A percentile compares a stretch with the other conserved stretches of the same genome.
These are phyloP conservation scores for Schlechtendalia chinensis DNA, from an alignment of 1,140 invertebrate species.

Conservation along the genomic window DNA sequence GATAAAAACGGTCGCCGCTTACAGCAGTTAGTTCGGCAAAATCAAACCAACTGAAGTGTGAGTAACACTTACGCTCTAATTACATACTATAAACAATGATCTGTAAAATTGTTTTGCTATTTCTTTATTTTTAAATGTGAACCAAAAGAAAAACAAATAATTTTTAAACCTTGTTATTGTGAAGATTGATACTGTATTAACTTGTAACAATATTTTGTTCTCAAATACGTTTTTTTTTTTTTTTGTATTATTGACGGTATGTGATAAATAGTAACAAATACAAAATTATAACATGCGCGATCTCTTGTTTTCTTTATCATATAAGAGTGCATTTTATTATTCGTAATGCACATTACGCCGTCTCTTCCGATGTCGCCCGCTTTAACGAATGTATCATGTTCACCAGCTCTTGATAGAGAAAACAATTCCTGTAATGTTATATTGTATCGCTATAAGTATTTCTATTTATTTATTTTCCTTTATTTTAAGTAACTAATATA, in stretches of 20 bases:
- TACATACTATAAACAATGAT: background rate
- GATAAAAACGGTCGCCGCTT: slow-evolving; percentile 48
- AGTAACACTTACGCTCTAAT: too few relatives aligned
- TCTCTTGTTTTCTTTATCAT: background rate
- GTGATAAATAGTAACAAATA: background rate
- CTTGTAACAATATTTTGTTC: too few relatives aligned
- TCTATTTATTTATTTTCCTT: too few relatives aligned
- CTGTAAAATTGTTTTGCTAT: background rate
- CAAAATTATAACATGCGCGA: background rate
- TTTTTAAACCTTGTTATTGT: too few relatives aligned
- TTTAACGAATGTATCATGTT: slow-evolving; percentile 51
- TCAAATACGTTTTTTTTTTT: too few relatives aligned
- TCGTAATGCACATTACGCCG: background rate
- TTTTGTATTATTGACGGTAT: too few relatives aligned
- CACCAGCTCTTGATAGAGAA: slow-evolving; percentile 63
- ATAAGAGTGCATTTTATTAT: background rate
- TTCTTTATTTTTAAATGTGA: background rate
- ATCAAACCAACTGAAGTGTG: too few relatives aligned
- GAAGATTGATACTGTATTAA: too few relatives aligned
- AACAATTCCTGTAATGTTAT: slow-evolving; percentile 59
- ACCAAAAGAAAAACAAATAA: background rate
- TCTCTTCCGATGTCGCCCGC: slow-evolving; percentile 23
- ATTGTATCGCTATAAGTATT: too few relatives aligned
- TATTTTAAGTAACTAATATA: too few relatives aligned
- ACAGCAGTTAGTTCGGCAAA: slow-evolving; percentile 6